phyloP scores from a whole-genome alignment of 2,797 vertebrate species.

The Tympanoctomys barrerae region DNA sequence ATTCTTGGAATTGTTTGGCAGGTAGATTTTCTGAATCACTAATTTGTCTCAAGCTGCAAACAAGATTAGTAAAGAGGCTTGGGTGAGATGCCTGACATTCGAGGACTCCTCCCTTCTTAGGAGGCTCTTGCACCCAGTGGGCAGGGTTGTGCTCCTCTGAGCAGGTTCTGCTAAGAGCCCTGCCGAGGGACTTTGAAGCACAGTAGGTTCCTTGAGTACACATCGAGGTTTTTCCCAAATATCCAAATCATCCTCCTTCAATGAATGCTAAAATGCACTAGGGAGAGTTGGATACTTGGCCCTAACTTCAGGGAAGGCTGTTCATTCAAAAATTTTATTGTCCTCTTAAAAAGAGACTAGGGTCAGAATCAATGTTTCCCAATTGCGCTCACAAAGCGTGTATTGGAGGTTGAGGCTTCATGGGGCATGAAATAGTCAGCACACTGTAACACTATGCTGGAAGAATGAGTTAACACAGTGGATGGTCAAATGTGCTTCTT shows the following conservation, averaged over 20 bases:
- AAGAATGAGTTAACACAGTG: background rate
- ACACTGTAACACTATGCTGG: fast-evolving
- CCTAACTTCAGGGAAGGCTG: background rate
- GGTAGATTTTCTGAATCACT: slow-evolving; percentile 66
- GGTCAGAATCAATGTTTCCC: background rate
- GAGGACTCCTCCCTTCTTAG: background rate
- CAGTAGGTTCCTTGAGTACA: background rate
- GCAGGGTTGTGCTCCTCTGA: fast-evolving
- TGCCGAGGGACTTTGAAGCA: fast-evolving
- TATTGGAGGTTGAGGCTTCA: background rate
- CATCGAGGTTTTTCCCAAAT: fast-evolving
- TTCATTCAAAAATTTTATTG: background rate
- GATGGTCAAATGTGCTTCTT: background rate
- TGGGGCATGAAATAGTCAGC: background rate
- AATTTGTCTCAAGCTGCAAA: slow-evolving; percentile 62
- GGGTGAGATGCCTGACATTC: background rate
- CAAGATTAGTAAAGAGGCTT: background rate
- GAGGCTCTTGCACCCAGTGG: no score
- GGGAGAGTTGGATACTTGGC: background rate
- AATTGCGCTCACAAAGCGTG: background rate
- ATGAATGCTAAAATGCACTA: background rate
- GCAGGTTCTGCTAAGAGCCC: fast-evolving
- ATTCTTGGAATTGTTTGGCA: slow-evolving; percentile 77
- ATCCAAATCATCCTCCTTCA: background rate
- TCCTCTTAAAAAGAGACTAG: background rate